Evolutionary conservation across 2,113 vertebrate genomes (phyloP), one percentile per base, ranked within the genome.

Genomic region (Egretta garzetta): DNA sequence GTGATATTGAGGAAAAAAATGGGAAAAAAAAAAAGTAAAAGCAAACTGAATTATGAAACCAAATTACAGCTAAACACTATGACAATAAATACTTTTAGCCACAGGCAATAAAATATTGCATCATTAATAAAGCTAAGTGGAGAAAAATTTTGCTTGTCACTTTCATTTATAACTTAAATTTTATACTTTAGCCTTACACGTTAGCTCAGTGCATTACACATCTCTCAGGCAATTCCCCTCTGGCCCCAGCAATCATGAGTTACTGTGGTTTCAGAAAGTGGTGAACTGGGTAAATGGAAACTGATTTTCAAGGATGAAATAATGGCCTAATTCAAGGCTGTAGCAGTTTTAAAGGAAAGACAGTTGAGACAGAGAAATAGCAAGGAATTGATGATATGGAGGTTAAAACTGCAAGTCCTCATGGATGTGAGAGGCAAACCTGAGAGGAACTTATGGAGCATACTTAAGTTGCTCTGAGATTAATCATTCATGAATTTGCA

Each of bases 131-230:
- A 96, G 80, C 64, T 96, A 97, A 97, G 91, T 92, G 86, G 88
- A 95, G 89, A 97, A 97, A 97, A 96, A 97, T 90, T 96, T 93
- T 96, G 39, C 90, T 93, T 96, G 96, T 97, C 96, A 96, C 92
- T 96, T 96, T 96, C 96, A 95, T 95, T 97, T 97, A 96, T 95
- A 98, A 96, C 94, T 91, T 95, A 95, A 95, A 96, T 97, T 98
- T 97, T 92, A 91, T 92, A 93, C 91, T 97, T 94, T 79, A 87
- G 71, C 90, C 90, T 96, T 94, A 95, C 92, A 86, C 1, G 88
- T 96, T 93, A 97, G 95, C 80, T 94, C 92, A 88, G 91, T 19
- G 87, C 95, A 92, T 97, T 97, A 96, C 84, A 97, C 94, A 96
- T 95, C 92, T 96, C 91, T 83, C 95, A 93, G 73, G 87, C 88